A percentile compares a stretch with the other conserved stretches of the same genome.
phyloP scores from a whole-genome alignment of 1,140 invertebrate genomes.

The Ridgeia piscesae region DNA sequence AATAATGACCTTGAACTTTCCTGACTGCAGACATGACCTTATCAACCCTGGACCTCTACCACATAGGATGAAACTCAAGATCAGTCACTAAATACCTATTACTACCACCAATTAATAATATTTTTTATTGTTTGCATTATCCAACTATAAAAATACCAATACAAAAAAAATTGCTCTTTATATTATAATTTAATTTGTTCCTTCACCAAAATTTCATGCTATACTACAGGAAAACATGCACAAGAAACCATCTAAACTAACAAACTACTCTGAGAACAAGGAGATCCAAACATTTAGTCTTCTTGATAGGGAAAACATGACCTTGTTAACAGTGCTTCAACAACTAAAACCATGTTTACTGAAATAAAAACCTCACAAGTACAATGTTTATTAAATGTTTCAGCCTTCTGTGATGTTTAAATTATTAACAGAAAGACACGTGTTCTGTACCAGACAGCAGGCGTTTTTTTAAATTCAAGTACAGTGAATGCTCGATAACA shows the following conservation, averaged over 20 bases:
- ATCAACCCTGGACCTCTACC: neutral
- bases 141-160: neutral
- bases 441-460: neutral
- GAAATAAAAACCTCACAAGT: neutral
- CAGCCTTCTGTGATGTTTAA: neutral
- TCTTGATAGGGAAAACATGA: neutral
- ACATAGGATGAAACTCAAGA: neutral
- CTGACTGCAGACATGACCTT: neutral
- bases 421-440: neutral
- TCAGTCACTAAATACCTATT: neutral
- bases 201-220: neutral
- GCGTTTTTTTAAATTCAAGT: neutral
- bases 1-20: neutral
- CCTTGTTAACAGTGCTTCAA: too few species aligned
- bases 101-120: neutral
- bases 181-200: neutral
- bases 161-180: too few species aligned
- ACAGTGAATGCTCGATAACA: neutral
- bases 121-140: neutral
- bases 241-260: neutral
- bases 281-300: neutral
- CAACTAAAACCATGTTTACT: neutral
- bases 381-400: neutral
- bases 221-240: neutral
- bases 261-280: neutral